These are phyloP conservation scores for Dunckerocampus dactyliophorus DNA, from an alignment of 2,113 vertebrate genomes.

Conservation along the genomic window DNA sequence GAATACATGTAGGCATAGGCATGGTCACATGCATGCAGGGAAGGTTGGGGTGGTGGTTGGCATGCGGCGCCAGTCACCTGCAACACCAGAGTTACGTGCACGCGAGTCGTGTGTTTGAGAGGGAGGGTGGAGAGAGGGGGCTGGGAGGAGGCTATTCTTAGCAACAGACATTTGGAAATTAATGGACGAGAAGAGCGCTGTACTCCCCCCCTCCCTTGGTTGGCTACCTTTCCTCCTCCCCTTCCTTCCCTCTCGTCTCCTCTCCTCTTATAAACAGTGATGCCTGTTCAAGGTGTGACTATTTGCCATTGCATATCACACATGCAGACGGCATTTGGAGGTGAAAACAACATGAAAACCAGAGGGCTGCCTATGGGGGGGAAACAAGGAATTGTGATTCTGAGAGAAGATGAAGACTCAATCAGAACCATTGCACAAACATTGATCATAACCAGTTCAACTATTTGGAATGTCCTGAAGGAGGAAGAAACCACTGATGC, in stretches of 20 bases:
- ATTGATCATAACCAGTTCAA: too few species aligned
- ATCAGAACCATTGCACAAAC: too few species aligned
- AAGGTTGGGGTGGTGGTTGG: not conserved
- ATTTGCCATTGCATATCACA: slow-evolving; percentile 23
- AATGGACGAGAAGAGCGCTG: slow-evolving; percentile 68
- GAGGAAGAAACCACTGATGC: too few species aligned
- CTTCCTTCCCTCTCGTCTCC: slow-evolving; percentile 5
- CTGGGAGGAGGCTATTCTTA: slow-evolving; percentile 65
- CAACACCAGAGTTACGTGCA: slow-evolving; percentile 10
- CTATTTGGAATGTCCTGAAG: too few species aligned
- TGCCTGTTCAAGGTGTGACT: slow-evolving; percentile 47
- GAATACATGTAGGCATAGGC: not conserved
- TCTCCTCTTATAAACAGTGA: slow-evolving; percentile 23
- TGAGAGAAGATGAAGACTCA: too few species aligned
- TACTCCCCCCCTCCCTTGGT: slow-evolving; percentile 1
- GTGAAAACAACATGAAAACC: slow-evolving; percentile 1
- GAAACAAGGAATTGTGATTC: too few species aligned
- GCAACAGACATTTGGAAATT: slow-evolving; percentile 73
- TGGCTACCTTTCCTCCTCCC: not conserved
- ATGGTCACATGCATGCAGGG: not conserved
- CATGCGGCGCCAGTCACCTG: not conserved
- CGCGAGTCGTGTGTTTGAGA: slow-evolving; percentile 11
- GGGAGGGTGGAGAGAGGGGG: slow-evolving; percentile 35
- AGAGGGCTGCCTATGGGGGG: too few species aligned
- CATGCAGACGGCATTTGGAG: too few species aligned